Base-by-base conservation (phyloP, 2,113 vertebrate species). In the Pangasianodon hypophthalmus region DNA sequence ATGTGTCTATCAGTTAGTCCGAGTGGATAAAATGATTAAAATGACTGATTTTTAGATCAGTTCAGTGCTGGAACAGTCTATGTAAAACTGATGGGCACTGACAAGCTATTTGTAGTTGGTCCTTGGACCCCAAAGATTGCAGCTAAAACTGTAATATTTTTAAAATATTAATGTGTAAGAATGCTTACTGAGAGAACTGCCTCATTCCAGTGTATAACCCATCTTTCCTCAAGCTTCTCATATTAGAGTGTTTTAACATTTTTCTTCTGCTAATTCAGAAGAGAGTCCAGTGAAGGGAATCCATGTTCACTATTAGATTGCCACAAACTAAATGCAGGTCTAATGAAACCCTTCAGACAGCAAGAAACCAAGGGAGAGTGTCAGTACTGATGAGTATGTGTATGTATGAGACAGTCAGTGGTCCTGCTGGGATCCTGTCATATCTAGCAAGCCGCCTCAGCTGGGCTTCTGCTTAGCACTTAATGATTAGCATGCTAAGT, bases 401-500 rank as follows among this genome's bases (percentile, higher is more conserved):
- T 48, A 52, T 60, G 50, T 73, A 29, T 14, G 84, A 88, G 91
- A 91, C 87, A 21, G 32, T 85, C 64, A 18, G 62, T 29, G 62
- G 81, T 79, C 81, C 71, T 85, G 58, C 83, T 88, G 83, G 75
- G 87, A 77, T 10, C 60, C 62, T 88, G 83, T 88, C 84, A 86
- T 46, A 52, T 46, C 73, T 41, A 79, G 71, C 46, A 86, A 86
- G 5, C 46, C 80, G 48, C 32, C 26, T 32, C 64, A 86, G 71
- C 58, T 82, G 73, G 37, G 62, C 73, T 60, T 86, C 84, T 82
- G 64, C 79, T 86, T 73, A 75, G 62, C 67, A 32, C 67, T 77
- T 87, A 89, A 89, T 67, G 75, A 87, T 84, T 77, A 84, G 80
- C 88, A 86, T 54, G 77, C n/a, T 82, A 86, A 84, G 16, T 37